Conservation (phyloP, 2,888 invertebrate genomes). For the Argyresthia goedartella region DNA sequence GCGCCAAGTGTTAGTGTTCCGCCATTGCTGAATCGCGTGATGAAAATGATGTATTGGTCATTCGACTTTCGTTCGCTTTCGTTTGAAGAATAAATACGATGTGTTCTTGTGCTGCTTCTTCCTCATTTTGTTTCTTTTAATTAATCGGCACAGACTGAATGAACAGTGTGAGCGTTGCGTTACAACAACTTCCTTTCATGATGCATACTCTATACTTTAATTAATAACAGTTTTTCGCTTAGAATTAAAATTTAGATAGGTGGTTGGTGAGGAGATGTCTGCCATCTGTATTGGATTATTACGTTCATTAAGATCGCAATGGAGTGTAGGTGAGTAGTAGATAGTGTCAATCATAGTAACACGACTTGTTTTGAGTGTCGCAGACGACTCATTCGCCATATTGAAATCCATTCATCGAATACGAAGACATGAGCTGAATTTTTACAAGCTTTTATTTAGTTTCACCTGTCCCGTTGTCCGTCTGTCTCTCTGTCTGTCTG, state of each 20-base stretch:
- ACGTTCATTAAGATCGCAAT: too few relatives aligned
- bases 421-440: too few relatives aligned
- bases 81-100: constrained; percentile 22
- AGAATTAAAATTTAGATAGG: not conserved
- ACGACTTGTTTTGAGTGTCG: too few relatives aligned
- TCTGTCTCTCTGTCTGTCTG: too few relatives aligned
- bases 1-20: constrained; percentile 62
- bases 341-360: too few relatives aligned
- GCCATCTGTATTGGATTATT: too few relatives aligned
- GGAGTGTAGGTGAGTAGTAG: too few relatives aligned
- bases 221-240: not conserved
- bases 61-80: constrained; percentile 62
- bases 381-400: not conserved
- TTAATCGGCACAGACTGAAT: constrained; percentile 1
- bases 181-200: not conserved
- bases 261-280: too few relatives aligned
- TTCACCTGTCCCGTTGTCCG: too few relatives aligned
- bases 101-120: constrained; percentile 2
- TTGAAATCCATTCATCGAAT: not conserved
- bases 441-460: too few relatives aligned
- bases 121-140: constrained; percentile 1
- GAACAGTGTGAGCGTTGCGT: not conserved
- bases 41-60: constrained; percentile 63
- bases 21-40: constrained; percentile 57
- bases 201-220: not conserved